Evolutionary conservation across 2,113 vertebrate genomes (phyloP), one percentile per base, ranked within the genome.

Genomic region (Tachycineta bicolor): DNA sequence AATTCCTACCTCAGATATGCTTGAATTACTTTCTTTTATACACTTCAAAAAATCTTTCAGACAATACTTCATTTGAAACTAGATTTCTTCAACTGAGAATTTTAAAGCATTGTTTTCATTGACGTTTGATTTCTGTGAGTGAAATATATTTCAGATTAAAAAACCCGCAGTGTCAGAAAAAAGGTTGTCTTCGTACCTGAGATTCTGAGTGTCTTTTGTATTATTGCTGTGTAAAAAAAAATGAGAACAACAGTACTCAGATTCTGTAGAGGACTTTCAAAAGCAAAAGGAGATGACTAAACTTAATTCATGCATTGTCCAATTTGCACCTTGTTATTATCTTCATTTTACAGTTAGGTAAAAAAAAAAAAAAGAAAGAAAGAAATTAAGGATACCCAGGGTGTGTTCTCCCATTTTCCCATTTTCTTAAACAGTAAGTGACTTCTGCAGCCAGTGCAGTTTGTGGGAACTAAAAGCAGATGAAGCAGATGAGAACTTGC

Each of bases 31-130:
- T 46, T 63, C 46, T 43, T 47, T 34, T 53, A 95, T 64, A 84
- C 60, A 44, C 71, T 79, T 76, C 75, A 55, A n/a, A 96, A 96
- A 84, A 55, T 5, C 18, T 92, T 94, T 90, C 71, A 63, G 68
- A 74, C 62, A 50, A 70, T 64, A 23, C 5, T 87, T 94, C 5
- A 53, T 84, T 81, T 82, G 73, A 81, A 83, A 75, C 64, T 65
- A 79, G 34, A 13, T 34, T 88, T 87, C 56, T 49, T 70, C 50
- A 89, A 78, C 86, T 71, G 55, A 81, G 20, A 93, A 87, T 92
- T 93, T 96, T 65, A 83, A 97, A 62, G 37, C 28, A 33, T 19
- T 75, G 70, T 67, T 94, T 92, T 89, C 33, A 28, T 3, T 89
- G 59, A 64, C 14, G 73, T 64, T 94, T 90, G 59, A 47, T 96